Conservation (phyloP, 2,888 invertebrate genomes). For the Oxytorus armatus region DNA sequence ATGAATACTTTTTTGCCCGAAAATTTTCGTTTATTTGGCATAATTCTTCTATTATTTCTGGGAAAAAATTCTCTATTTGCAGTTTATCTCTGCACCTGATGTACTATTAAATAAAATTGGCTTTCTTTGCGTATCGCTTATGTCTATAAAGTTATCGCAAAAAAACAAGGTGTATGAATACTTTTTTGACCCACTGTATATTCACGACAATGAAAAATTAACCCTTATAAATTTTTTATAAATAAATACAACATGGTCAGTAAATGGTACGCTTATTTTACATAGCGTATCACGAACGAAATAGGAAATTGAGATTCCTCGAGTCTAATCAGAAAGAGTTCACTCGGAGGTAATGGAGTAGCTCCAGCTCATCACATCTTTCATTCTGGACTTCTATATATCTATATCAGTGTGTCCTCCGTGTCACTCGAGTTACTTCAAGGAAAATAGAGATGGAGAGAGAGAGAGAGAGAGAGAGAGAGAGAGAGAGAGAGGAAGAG, state of each 20-base stretch:
- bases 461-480: slow-evolving; percentile 13
- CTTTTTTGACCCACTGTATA: no score
- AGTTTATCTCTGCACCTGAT: no score
- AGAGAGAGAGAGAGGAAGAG: slow-evolving; percentile 27
- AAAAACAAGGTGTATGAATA: no score
- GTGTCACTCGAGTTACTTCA: slow-evolving; percentile 59
- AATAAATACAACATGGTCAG: slow-evolving; percentile 10
- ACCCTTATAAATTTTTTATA: slow-evolving; percentile 4
- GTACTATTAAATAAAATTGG: no score
- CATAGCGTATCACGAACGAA: slow-evolving; percentile 12
- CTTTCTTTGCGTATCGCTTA: no score
- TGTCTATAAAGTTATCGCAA: no score
- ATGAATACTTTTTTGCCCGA: no score
- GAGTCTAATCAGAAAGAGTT: slow-evolving; percentile 65
- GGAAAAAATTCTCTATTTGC: no score
- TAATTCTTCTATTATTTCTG: no score
- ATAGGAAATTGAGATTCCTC: slow-evolving; percentile 39
- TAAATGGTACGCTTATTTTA: background rate
- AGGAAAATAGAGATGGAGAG: slow-evolving; percentile 48
- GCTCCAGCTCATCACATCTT: slow-evolving; percentile 62
- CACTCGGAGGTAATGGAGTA: slow-evolving; percentile 59
- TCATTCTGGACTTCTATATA: slow-evolving; percentile 48
- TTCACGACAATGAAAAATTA: background rate
- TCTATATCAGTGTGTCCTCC: slow-evolving; percentile 40
- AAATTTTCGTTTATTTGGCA: no score